Base-by-base conservation (phyloP, 1,140 invertebrate species). In the Ooceraea biroi region DNA sequence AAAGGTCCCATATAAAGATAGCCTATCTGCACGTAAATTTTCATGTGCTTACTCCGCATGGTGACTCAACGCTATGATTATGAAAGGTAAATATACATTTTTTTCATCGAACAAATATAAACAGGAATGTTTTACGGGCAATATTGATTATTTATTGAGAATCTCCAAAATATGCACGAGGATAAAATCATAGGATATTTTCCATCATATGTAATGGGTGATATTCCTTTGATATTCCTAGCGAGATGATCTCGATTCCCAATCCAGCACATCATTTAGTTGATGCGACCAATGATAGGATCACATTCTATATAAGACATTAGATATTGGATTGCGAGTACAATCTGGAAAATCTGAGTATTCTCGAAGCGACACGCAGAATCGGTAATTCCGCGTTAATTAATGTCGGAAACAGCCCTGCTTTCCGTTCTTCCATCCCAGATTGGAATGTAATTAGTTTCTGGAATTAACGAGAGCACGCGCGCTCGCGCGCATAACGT, bases 361-460 rank as follows among this genome's bases (percentile, higher is more conserved):
- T 14, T 22, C 14, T 27, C n/a, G 69, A 46, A 80, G 69, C 69
- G 65, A 80, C 74, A 66, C 61, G 60, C 19, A 27, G 30, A 30
- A 22, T 25, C 86, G 66, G 83, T 86, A 83, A 84, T 69, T 55
- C 68, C 19, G 52, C 85, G 72, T 84, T 87, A 87, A 65, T 87
- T 87, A 84, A 83, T 73, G 8, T 14, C 50, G 65, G 66, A 50
- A 83, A 86, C 60, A 36, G 22, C n/a, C 27, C 22, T 22, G 22
- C 36, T 69, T 61, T 27, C n/a, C 25, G 58, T 52, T 58, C 44
- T 27, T 27, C 36, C 76, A 41, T 7, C 14, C 36, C 76, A 44
- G 50, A 36, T 66, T 44, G 86, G 85, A 87, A 87, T 87, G 86
- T 82, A 87, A 87, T 87, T 87, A 87, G 85, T 87, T 84, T 78